Evolutionary conservation across 2,113 vertebrate genomes (phyloP), one percentile per base, ranked within the genome.

Genomic region (Butorides virescens): DNA sequence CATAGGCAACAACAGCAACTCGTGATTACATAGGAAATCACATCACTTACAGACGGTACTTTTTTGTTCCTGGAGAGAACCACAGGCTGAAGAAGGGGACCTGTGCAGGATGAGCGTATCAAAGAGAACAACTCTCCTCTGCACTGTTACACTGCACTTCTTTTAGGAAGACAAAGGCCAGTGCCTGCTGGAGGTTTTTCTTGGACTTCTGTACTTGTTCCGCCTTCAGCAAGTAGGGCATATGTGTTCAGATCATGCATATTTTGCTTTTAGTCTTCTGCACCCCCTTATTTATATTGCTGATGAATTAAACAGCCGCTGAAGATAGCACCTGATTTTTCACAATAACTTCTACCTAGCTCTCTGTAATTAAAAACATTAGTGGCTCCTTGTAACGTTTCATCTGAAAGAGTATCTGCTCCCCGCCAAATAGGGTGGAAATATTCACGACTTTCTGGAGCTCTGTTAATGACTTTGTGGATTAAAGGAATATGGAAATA

Each of bases 291-390:
- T 67, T 93, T 65, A 2, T 12, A 15, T 11, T 42, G 42, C 44
- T 68, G 47, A 70, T 90, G 84, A 95, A 95, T 94, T 93, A 82
- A 93, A 63, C 53, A 78, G 50, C 23, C 65, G 13, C 68, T 61
- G 72, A 39, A 55, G 46, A 29, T 4, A 32, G 79, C 42, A 3
- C 42, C 3, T 30, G 42, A 6, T 63, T 75, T 75, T 59, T 37
- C 67, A 37, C 78, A 76, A 4, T 19, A 66, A 65, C 59, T 50
- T 34, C 5, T 2, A 13, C 34, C 68, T 27, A 66, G 37, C 42
- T 4, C 65, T 72, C 84, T 34, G 17, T 97, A 97, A 97, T 97
- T 80, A 97, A 91, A 97, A 97, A 97, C 97, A 97, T 97, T 95
- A 81, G 17, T 63, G 74, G 70, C 71, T 56, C 87, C 36, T 32